Evolutionary conservation across 2,888 invertebrate genomes (phyloP).

Genomic region (Didymodactylos carnosus): DNA sequence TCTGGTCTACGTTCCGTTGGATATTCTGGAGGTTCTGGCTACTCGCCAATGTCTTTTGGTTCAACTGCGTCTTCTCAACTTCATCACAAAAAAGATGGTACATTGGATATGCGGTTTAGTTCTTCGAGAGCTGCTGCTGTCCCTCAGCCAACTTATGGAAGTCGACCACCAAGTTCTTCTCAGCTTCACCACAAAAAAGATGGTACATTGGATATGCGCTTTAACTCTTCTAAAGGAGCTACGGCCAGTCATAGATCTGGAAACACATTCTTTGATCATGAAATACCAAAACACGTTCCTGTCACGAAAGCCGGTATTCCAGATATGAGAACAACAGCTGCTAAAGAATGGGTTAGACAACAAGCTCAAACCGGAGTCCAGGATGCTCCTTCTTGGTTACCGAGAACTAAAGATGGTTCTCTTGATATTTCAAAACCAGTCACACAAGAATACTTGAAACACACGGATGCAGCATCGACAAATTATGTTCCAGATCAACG

Average conservation of each 20-base stretch:
- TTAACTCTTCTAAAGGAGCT: background rate
- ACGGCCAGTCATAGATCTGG: background rate
- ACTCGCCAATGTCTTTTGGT: background rate
- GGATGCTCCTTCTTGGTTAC: background rate
- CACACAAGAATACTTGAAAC: background rate
- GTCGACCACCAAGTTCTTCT: background rate
- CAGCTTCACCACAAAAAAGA: background rate
- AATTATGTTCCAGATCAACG: background rate
- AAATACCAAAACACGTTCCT: background rate
- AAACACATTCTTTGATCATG: background rate
- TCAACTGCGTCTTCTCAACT: background rate
- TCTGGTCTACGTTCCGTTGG: too few species aligned
- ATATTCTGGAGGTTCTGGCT: background rate
- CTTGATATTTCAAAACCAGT: background rate
- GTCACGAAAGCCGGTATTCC: background rate
- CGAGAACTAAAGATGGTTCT: background rate
- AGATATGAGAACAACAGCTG: conserved; percentile 1
- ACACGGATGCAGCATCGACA: background rate
- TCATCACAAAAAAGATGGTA: background rate
- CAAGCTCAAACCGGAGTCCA: background rate
- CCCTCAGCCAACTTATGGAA: background rate
- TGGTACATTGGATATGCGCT: background rate
- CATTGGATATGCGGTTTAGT: background rate
- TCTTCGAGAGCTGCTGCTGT: background rate
- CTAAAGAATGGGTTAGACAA: background rate